phyloP scores from a whole-genome alignment of 2,888 invertebrate species.

The Sepiola atlantica region DNA sequence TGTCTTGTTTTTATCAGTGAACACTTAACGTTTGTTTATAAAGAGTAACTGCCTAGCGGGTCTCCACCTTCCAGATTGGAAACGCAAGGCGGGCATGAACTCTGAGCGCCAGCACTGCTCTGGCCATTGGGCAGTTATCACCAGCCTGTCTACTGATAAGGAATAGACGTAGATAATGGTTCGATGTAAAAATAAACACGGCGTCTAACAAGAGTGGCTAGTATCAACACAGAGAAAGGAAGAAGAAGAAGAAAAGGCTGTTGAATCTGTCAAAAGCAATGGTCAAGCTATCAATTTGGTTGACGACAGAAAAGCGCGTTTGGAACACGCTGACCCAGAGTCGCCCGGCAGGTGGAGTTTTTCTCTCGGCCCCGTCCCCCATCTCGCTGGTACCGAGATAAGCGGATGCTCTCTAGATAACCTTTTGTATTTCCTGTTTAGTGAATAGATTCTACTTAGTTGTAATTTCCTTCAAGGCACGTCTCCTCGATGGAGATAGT shows the following conservation, averaged over 20 bases:
- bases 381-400: background rate
- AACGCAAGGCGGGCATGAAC: no score
- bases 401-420: background rate
- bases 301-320: background rate
- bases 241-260: background rate
- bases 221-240: background rate
- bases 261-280: background rate
- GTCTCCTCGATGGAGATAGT: background rate
- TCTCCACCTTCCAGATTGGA: no score
- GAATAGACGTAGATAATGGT: background rate
- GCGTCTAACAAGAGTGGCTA: background rate
- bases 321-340: background rate
- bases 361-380: background rate
- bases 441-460: background rate
- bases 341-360: background rate
- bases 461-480: background rate
- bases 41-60: no score
- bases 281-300: background rate
- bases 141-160: background rate
- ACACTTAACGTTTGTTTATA: no score
- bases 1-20: no score
- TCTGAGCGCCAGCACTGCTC: background rate
- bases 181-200: background rate
- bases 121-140: background rate
- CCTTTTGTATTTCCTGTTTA: background rate